phyloP scores from a whole-genome alignment of 1,140 invertebrate species.

The Lamellibrachia luymesi region DNA sequence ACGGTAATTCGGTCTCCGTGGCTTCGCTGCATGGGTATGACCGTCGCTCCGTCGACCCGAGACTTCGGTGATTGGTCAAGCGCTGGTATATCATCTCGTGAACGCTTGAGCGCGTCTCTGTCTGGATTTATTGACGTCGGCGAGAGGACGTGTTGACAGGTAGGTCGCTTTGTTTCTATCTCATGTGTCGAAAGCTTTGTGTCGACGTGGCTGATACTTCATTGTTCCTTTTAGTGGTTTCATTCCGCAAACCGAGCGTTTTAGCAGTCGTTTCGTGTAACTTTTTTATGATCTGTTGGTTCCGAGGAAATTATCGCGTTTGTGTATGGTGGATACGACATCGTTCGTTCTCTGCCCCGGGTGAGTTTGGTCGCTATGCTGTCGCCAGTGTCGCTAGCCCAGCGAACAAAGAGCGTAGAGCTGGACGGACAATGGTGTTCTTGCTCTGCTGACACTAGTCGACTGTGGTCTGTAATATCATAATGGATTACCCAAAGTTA shows the following conservation, averaged over 20 bases:
- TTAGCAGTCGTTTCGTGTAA: not conserved
- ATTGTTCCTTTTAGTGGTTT: not conserved
- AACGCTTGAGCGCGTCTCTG: not conserved
- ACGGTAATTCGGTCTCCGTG: not conserved
- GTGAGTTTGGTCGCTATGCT: not conserved
- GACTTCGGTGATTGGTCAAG: not conserved
- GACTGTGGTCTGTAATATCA: not conserved
- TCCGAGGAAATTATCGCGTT: not conserved
- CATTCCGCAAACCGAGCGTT: not conserved
- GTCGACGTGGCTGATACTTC: not conserved
- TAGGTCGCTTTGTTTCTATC: not conserved
- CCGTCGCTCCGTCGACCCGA: not conserved
- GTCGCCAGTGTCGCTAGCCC: not conserved
- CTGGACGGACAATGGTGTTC: not conserved
- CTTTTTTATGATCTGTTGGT: not conserved
- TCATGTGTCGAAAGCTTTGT: not conserved
- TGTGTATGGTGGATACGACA: not conserved
- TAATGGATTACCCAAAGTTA: not conserved
- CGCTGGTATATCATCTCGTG: not conserved
- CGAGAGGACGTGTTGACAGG: not conserved
- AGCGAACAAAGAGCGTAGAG: not conserved
- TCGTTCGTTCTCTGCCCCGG: not conserved
- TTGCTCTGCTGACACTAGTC: not conserved
- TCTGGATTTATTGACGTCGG: not conserved
- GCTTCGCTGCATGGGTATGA: slow-evolving; percentile 3